phyloP scores from a whole-genome alignment of 2,797 vertebrate genomes.

The Anguilla megastoma region DNA sequence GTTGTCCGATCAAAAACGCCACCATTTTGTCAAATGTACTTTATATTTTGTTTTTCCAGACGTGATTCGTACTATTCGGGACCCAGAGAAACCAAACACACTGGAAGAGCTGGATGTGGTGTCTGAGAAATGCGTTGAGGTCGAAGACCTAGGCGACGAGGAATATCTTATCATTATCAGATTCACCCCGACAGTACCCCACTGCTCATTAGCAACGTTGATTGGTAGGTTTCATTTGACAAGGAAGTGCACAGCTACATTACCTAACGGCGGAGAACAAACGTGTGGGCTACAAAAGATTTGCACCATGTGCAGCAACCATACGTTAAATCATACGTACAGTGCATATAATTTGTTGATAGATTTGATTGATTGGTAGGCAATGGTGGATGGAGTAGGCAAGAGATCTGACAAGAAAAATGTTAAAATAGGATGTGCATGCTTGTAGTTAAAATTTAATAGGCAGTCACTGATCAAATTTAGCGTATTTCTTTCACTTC shows the following conservation, averaged over 20 bases:
- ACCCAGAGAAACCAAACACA: constrained; percentile 95
- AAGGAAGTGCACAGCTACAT: neutral
- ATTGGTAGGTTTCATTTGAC: constrained; percentile 78
- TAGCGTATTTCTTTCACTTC: neutral
- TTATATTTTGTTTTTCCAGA: constrained; percentile 64
- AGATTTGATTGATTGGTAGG: neutral
- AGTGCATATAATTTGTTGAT: neutral
- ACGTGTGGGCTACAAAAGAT: neutral
- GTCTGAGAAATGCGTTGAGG: constrained; percentile 87
- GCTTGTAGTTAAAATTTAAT: neutral
- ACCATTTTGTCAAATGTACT: neutral
- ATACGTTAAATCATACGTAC: neutral
- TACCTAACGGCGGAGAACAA: neutral
- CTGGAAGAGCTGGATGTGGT: constrained; percentile 96
- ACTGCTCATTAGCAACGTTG: constrained; percentile 94
- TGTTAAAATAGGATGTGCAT: neutral
- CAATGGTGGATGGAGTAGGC: neutral
- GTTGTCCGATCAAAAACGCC: neutral
- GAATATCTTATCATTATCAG: constrained; percentile 89
- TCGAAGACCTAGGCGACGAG: constrained; percentile 82
- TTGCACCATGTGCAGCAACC: neutral
- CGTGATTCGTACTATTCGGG: constrained; percentile 91
- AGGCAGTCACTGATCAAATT: neutral
- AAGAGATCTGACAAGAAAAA: neutral
- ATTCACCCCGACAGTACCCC: constrained; percentile 94